Evolutionary conservation across 2,113 vertebrate species (phyloP).

Genomic region (human): GRCh38 chr9:74297501-74298000

Average conservation of each 20-base stretch:
- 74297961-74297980: not conserved
- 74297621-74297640: not conserved
- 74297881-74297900: not conserved
- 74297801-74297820: not conserved
- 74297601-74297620: not conserved
- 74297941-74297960: not conserved
- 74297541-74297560: too few relatives aligned
- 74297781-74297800: not conserved
- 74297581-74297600: not conserved
- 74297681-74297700: not conserved
- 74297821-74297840: not conserved
- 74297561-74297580: too few relatives aligned
- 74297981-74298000: not conserved
- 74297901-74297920: not conserved
- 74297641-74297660: not conserved
- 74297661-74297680: not conserved
- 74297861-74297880: not conserved
- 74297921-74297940: not conserved
- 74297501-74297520: too few relatives aligned
- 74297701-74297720: not conserved
- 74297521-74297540: too few relatives aligned
- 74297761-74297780: not conserved
- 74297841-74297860: not conserved
- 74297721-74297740: not conserved
- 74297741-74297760: not conserved